Evolutionary conservation across 2,113 vertebrate species (phyloP).

Genomic region (Oxyruncus cristatus): DNA sequence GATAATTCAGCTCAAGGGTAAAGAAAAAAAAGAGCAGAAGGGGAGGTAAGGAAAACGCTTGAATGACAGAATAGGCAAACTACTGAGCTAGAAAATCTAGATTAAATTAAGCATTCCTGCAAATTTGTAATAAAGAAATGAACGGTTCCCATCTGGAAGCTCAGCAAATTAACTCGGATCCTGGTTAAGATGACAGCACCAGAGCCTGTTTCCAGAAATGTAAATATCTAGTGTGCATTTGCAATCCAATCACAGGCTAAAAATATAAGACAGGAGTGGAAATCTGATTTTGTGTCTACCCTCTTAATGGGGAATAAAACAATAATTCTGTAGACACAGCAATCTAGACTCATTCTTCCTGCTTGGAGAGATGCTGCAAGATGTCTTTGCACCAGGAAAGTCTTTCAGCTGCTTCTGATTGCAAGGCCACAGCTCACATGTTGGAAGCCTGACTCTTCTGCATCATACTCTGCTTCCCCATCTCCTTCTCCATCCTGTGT

Average conservation of each 20-base stretch:
- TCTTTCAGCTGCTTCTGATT: background rate
- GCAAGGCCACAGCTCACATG: background rate
- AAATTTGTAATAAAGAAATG: constrained; percentile 1
- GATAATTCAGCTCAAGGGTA: background rate
- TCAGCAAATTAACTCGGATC: constrained; percentile 43
- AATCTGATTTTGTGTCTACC: constrained; percentile 41
- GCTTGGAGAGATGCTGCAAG: background rate
- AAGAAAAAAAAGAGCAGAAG: background rate
- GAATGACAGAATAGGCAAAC: background rate
- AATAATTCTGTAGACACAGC: constrained; percentile 4
- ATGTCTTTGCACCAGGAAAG: background rate
- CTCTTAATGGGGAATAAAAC: constrained; percentile 30
- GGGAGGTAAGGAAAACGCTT: background rate
- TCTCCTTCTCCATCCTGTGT: background rate
- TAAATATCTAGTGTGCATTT: constrained; percentile 20
- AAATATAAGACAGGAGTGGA: constrained; percentile 31
- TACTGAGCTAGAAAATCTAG: constrained; percentile 27
- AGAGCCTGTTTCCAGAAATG: constrained; percentile 30
- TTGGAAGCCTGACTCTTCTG: background rate
- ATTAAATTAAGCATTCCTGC: constrained; percentile 49
- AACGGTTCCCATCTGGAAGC: constrained; percentile 35
- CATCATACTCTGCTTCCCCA: accelerated
- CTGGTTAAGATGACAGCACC: background rate
- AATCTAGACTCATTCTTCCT: background rate
- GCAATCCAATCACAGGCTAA: constrained; percentile 53